Conservation (phyloP, 2,113 vertebrate genomes). For the Hippocampus comes region DNA sequence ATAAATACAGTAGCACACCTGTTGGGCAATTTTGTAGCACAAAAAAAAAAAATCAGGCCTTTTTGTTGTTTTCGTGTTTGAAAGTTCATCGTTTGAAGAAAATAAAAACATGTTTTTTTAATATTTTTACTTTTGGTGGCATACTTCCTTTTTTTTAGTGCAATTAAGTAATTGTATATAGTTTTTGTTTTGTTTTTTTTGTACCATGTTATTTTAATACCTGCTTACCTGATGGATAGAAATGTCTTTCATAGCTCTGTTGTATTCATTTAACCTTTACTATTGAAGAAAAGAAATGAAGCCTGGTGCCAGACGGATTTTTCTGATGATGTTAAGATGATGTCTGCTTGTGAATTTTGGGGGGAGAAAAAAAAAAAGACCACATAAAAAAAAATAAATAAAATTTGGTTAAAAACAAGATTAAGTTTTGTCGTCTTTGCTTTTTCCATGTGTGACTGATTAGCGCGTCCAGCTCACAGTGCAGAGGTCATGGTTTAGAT, state of each 20-base stretch:
- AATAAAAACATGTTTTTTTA: too few relatives aligned
- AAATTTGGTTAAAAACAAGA: not conserved
- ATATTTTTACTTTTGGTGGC: not conserved
- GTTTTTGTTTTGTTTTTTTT: not conserved
- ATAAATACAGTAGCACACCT: conserved; percentile 10
- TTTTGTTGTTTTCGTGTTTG: not conserved
- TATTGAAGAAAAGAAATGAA: conserved; percentile 24
- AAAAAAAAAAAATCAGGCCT: not conserved
- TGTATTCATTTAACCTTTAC: conserved; percentile 40
- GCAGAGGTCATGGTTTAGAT: too few relatives aligned
- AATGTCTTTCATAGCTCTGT: conserved; percentile 8
- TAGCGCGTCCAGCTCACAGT: too few relatives aligned
- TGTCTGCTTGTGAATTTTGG: conserved; percentile 2
- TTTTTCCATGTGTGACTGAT: too few relatives aligned
- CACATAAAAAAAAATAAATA: conserved; percentile 11
- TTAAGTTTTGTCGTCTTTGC: not conserved
- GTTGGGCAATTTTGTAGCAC: conserved; percentile 4
- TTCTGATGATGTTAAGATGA: conserved; percentile 1
- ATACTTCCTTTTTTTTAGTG: not conserved
- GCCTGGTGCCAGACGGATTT: conserved; percentile 1
- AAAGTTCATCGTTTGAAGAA: not conserved
- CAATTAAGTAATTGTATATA: not conserved
- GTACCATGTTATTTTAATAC: conserved; percentile 5
- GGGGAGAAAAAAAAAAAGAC: not conserved
- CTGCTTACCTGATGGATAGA: conserved; percentile 28